A percentile compares a stretch with the other conserved stretches of the same genome.
phyloP scores from a whole-genome alignment of 2,888 invertebrate species.

The Drosophila infuscata region DNA sequence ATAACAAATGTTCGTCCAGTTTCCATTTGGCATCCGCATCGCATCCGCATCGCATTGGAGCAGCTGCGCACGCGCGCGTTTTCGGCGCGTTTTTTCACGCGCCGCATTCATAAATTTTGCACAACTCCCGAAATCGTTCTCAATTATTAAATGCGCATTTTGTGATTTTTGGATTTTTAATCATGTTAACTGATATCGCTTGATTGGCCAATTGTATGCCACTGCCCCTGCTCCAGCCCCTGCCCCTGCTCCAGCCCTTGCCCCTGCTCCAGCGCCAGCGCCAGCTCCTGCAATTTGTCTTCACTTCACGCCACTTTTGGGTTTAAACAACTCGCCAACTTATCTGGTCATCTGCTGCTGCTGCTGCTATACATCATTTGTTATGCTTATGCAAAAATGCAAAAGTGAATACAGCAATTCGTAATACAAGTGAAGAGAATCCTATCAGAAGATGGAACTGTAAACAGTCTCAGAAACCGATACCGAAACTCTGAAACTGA shows the following conservation, averaged over 20 bases:
- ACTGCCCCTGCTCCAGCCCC: background rate
- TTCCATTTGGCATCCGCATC: constrained; percentile 2
- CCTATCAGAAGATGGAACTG: constrained; percentile 58
- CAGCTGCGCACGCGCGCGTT: constrained; percentile 50
- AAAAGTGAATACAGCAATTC: constrained; percentile 1
- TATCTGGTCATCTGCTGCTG: constrained; percentile 25
- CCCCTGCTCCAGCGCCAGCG: background rate
- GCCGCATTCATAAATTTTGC: background rate
- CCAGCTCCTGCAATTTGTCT: constrained; percentile 39
- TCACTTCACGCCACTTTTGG: constrained; percentile 13
- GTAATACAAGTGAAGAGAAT: constrained; percentile 12
- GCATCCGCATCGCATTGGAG: background rate
- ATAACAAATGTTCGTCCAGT: constrained; percentile 50
- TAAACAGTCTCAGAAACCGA: constrained; percentile 13
- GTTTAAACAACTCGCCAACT: constrained; percentile 22
- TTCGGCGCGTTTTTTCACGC: constrained; percentile 29
- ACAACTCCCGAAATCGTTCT: background rate
- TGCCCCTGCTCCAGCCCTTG: too few species aligned
- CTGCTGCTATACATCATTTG: constrained; percentile 54
- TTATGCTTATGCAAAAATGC: constrained; percentile 55
- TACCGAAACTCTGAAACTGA: constrained; percentile 11
- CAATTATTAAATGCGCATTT: background rate
- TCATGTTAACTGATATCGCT: background rate
- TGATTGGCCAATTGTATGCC: constrained; percentile 24
- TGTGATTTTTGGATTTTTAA: background rate